Evolutionary conservation across 2,888 invertebrate species (phyloP).

Genomic region (Schizaphis graminum): DNA sequence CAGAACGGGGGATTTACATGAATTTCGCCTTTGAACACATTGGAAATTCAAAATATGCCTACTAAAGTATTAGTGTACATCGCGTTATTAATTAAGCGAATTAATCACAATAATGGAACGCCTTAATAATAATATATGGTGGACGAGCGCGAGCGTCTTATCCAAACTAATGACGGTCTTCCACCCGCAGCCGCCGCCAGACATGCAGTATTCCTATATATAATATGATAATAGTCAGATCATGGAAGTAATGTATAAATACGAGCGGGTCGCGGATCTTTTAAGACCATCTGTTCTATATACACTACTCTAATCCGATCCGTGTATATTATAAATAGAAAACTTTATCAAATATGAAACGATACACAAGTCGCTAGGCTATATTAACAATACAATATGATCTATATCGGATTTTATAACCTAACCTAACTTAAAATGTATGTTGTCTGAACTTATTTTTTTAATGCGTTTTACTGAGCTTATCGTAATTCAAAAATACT

Average conservation of each 20-base stretch:
- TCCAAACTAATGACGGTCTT: slow-evolving; percentile 42
- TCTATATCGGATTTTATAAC: not conserved
- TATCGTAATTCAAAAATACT: not conserved
- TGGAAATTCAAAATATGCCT: slow-evolving; percentile 61
- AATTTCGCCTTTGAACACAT: slow-evolving; percentile 56
- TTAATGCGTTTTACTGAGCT: not conserved
- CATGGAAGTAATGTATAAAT: not conserved
- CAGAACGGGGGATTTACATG: slow-evolving; percentile 44
- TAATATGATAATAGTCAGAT: not conserved
- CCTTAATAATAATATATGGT: slow-evolving; percentile 50
- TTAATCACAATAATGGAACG: slow-evolving; percentile 60
- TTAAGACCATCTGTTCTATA: not conserved
- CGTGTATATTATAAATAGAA: not conserved
- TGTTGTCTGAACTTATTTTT: not conserved
- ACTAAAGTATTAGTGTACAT: slow-evolving; percentile 35
- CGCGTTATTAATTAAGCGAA: slow-evolving; percentile 62
- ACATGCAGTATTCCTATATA: not conserved
- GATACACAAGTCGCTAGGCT: too few species aligned
- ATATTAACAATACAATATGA: not conserved
- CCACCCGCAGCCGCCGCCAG: not conserved
- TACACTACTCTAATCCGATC: not conserved
- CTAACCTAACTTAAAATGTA: not conserved
- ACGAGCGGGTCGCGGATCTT: not conserved
- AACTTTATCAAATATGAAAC: not conserved
- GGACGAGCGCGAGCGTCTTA: slow-evolving; percentile 44